Evolutionary conservation across 2,113 vertebrate genomes (phyloP).

Genomic region (Cebidichthys violaceus): DNA sequence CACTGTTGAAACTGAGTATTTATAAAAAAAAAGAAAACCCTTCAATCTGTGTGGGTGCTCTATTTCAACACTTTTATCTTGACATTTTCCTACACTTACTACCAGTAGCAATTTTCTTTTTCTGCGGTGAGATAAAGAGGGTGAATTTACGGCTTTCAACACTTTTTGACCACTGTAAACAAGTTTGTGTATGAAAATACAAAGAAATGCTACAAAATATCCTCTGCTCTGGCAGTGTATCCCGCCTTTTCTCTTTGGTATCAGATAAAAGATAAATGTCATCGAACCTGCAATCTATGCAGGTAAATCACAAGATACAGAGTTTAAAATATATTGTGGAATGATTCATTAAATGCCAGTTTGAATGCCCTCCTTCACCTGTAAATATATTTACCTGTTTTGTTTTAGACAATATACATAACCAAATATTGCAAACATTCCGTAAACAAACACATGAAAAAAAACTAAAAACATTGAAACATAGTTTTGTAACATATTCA

Average conservation of each 20-base stretch:
- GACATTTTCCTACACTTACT: slow-evolving; percentile 1
- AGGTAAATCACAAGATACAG: slow-evolving; percentile 28
- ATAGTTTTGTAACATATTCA: slow-evolving; percentile 59
- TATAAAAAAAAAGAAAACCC: not conserved
- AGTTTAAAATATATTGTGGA: slow-evolving; percentile 20
- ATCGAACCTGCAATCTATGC: slow-evolving; percentile 28
- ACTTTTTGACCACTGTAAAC: slow-evolving; percentile 47
- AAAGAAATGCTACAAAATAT: slow-evolving; percentile 5
- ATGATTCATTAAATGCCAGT: slow-evolving; percentile 39
- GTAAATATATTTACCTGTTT: slow-evolving; percentile 51
- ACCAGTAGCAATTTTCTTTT: not conserved
- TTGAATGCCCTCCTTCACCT: slow-evolving; percentile 48
- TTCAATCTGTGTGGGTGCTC: not conserved
- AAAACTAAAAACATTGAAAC: slow-evolving; percentile 44
- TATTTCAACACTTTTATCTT: not conserved
- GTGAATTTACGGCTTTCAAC: slow-evolving; percentile 25
- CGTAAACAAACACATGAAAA: slow-evolving; percentile 52
- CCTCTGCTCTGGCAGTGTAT: slow-evolving; percentile 17
- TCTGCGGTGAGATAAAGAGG: not conserved
- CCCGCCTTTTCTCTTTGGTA: slow-evolving; percentile 59
- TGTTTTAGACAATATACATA: slow-evolving; percentile 53
- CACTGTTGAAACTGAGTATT: not conserved
- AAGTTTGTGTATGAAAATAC: slow-evolving; percentile 10
- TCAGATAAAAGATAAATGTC: slow-evolving; percentile 10
- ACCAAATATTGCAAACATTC: slow-evolving; percentile 62